phyloP scores from a whole-genome alignment of 64 coral and sea anemone species.

The Astreopora myriophthalma region DNA sequence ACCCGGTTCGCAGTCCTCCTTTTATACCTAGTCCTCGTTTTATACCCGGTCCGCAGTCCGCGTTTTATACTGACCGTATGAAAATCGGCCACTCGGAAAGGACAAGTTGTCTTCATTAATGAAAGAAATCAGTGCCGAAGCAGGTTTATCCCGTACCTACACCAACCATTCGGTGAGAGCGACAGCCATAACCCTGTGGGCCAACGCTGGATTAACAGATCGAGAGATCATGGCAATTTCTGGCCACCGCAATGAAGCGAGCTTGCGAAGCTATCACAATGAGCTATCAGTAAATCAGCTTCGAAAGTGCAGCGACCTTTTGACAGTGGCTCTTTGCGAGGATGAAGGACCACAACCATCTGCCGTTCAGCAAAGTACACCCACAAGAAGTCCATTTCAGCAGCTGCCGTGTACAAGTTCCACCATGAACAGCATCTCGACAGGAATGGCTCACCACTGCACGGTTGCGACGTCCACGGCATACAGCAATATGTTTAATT shows the following conservation, averaged over 20 bases:
- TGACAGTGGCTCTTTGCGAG: not conserved
- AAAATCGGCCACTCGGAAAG: not conserved
- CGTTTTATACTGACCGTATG: no score
- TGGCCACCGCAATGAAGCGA: constrained; percentile 22
- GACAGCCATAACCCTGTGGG: constrained; percentile 5
- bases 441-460: no score
- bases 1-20: no score
- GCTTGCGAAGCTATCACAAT: constrained; percentile 27
- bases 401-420: no score
- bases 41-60: no score
- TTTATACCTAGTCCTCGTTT: no score
- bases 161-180: constrained; percentile 11
- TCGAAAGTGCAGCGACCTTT: constrained; percentile 26
- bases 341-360: no score
- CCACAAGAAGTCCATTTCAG: no score
- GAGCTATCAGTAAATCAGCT: constrained; percentile 35
- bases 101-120: not conserved
- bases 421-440: no score
- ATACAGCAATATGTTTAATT: no score
- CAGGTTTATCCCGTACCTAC: not conserved
- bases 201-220: constrained; percentile 22
- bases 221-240: constrained; percentile 36
- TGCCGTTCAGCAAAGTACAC: no score
- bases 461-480: no score
- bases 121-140: not conserved